Conservation (phyloP, 1,140 invertebrate species). For the Scaptomyza hsui region DNA sequence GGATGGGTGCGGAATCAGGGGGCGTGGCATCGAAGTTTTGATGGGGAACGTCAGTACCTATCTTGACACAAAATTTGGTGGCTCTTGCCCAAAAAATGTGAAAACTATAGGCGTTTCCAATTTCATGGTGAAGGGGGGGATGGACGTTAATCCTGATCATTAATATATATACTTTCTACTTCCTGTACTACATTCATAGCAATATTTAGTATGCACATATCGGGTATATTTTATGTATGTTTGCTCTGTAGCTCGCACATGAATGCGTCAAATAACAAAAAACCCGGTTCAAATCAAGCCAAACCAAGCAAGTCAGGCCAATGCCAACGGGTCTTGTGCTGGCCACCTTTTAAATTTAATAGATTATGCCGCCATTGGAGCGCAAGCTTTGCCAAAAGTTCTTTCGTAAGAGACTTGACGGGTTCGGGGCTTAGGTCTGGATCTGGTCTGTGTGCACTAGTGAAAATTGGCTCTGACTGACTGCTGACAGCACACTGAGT, state of each 20-base stretch:
- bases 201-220: neutral
- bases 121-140: no score
- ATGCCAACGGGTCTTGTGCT: conserved; percentile 49
- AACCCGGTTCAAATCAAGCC: conserved; percentile 17
- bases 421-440: neutral
- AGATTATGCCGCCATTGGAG: conserved; percentile 72
- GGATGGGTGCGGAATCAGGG: no score
- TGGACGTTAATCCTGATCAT: no score
- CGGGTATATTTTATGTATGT: conserved; percentile 7
- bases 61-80: no score
- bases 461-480: conserved; percentile 32
- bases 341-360: conserved; percentile 66
- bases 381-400: conserved; percentile 19
- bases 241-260: conserved; percentile 71
- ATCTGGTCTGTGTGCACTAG: neutral
- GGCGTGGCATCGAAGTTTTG: no score
- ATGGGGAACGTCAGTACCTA: no score
- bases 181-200: no score
- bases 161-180: no score
- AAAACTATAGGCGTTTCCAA: no score
- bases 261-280: conserved; percentile 61
- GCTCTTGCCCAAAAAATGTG: no score
- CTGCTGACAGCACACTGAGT: conserved; percentile 49
- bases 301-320: conserved; percentile 38
- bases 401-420: conserved; percentile 22